Conservation (phyloP, 2,888 invertebrate species). For the Phyllotreta striolata region DNA sequence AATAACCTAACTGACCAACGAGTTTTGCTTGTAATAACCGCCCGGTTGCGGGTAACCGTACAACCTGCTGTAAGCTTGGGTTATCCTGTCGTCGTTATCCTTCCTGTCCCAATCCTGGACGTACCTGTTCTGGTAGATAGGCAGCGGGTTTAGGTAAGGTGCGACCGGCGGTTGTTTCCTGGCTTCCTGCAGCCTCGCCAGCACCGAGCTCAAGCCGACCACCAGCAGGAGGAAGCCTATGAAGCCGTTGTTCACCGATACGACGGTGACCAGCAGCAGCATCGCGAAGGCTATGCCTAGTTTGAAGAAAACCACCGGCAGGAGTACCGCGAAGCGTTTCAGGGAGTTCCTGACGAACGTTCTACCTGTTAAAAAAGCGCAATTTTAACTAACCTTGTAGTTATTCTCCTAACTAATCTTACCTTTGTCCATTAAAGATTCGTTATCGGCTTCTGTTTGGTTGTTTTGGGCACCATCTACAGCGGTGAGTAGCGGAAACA, state of each 20-base stretch:
- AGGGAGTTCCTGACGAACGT: slow-evolving; percentile 78
- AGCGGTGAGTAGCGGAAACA: too few species aligned
- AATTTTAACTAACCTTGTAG: too few species aligned
- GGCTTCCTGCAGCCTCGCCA: slow-evolving; percentile 56
- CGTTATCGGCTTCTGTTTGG: too few species aligned
- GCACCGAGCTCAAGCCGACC: slow-evolving; percentile 58
- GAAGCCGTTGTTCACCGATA: slow-evolving; percentile 78
- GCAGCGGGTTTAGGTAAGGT: slow-evolving; percentile 39
- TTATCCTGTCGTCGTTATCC: slow-evolving; percentile 30
- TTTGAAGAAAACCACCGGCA: slow-evolving; percentile 79
- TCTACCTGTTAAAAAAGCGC: slow-evolving; percentile 66
- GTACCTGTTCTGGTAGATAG: slow-evolving; percentile 40
- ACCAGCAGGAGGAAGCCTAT: slow-evolving; percentile 69
- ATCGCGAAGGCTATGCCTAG: slow-evolving; percentile 78
- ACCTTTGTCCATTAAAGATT: too few species aligned
- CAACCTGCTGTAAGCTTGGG: slow-evolving; percentile 10
- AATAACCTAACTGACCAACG: not conserved
- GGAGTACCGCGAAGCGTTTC: slow-evolving; percentile 73
- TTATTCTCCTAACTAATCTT: too few species aligned
- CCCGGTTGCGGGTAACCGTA: slow-evolving; percentile 32
- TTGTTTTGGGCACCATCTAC: too few species aligned
- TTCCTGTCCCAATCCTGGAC: slow-evolving; percentile 45
- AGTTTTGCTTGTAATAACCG: slow-evolving; percentile 15
- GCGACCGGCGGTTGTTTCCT: slow-evolving; percentile 45
- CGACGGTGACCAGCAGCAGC: slow-evolving; percentile 71